These are phyloP conservation scores for Acrocephalus scirpaceus DNA, from an alignment of 2,797 vertebrate genomes.

Conservation along the genomic window DNA sequence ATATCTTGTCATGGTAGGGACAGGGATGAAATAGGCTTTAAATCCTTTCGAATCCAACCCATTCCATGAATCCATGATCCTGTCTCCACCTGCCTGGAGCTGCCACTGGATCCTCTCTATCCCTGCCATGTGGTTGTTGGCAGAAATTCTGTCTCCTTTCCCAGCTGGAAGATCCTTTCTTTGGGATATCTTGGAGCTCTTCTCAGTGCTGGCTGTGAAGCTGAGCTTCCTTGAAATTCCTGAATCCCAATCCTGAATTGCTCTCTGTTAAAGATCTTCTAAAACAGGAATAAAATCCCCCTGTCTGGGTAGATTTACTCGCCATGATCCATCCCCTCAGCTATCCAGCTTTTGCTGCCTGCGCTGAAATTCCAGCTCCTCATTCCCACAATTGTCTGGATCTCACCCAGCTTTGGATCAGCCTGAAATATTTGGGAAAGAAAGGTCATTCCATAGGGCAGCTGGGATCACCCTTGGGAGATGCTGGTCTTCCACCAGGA, in stretches of 20 bases:
- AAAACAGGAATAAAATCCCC: background rate
- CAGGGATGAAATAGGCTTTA: background rate
- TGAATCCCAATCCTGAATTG: background rate
- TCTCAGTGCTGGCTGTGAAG: background rate
- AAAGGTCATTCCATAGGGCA: background rate
- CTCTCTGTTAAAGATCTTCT: background rate
- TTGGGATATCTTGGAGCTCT: accelerated
- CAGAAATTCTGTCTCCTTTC: background rate
- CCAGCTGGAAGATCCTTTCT: background rate
- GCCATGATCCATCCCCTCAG: background rate
- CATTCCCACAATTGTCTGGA: background rate
- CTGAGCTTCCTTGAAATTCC: background rate
- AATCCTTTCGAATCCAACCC: background rate
- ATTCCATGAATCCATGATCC: background rate
- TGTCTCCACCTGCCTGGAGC: background rate
- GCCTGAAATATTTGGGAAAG: background rate
- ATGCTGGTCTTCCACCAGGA: no score
- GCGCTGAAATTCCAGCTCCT: background rate
- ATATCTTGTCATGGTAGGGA: accelerated
- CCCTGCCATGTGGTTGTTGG: background rate
- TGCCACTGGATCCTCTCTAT: background rate
- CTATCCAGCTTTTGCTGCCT: background rate
- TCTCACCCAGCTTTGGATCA: background rate
- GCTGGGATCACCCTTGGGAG: background rate
- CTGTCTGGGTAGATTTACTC: background rate